Evolutionary conservation across 2,797 vertebrate genomes (phyloP).

Genomic region (Crypturellus tataupa): DNA sequence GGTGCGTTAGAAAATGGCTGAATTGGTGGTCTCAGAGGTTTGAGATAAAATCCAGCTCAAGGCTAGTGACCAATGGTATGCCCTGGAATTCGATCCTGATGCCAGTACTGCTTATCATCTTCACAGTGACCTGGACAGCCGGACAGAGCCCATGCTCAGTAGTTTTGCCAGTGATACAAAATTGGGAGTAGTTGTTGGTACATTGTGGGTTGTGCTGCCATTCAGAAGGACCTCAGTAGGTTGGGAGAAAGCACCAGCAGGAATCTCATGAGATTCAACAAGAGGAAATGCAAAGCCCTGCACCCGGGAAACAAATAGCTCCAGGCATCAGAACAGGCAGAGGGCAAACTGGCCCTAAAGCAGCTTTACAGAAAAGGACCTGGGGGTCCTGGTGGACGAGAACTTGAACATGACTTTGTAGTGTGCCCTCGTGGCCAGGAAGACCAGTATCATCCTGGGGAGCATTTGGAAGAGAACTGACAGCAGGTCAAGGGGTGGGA

Average conservation of each 20-base stretch:
- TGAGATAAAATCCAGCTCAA: not conserved
- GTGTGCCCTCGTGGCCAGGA: not conserved
- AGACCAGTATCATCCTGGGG: not conserved
- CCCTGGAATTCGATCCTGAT: not conserved
- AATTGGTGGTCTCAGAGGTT: not conserved
- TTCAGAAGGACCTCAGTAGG: not conserved
- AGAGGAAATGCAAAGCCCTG: not conserved
- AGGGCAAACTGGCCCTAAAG: fast-evolving
- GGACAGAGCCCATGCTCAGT: not conserved
- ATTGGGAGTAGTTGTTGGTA: not conserved
- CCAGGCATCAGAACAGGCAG: not conserved
- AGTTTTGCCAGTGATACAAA: fast-evolving
- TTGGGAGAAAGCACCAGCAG: not conserved
- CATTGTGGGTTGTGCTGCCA: not conserved
- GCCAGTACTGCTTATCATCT: not conserved
- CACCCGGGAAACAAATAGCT: fast-evolving
- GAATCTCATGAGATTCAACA: not conserved
- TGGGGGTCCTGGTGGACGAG: not conserved
- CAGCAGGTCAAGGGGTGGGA: not conserved
- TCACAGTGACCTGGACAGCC: not conserved
- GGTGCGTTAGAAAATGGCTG: not conserved
- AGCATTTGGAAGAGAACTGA: not conserved
- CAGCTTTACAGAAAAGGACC: not conserved
- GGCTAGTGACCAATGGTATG: not conserved
- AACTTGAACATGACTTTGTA: not conserved